Percentiles rank a stretch among this genome's conserved stretches.
Evolutionary conservation across 2,888 invertebrate genomes (phyloP).

Genomic region (Ormyrus labotus): DNA sequence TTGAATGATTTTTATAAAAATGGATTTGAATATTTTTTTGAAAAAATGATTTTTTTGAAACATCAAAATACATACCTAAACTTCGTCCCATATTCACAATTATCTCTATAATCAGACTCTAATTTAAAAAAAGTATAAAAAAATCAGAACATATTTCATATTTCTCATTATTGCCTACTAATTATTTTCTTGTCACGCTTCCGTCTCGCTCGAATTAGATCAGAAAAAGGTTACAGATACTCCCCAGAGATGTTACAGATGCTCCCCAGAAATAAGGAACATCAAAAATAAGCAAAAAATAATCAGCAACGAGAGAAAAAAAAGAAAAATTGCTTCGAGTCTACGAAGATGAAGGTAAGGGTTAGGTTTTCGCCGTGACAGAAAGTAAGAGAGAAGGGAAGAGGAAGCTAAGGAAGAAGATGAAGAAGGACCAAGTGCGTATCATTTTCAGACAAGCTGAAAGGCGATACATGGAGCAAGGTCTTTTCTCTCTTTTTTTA

Average conservation of each 20-base stretch:
- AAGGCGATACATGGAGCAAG: slow-evolving; percentile 64
- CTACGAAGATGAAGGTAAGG: background rate
- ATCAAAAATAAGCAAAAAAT: background rate
- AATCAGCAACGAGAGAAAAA: background rate
- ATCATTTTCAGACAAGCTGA: slow-evolving; percentile 69
- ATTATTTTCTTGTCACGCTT: background rate
- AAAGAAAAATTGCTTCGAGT: slow-evolving; percentile 5
- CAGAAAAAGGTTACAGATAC: background rate
- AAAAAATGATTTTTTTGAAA: too few species aligned
- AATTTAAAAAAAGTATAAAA: too few species aligned
- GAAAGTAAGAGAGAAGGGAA: slow-evolving; percentile 1
- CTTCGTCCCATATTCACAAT: too few species aligned
- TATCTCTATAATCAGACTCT: too few species aligned
- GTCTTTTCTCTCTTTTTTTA: background rate
- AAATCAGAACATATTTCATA: too few species aligned
- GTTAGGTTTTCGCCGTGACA: slow-evolving; percentile 3
- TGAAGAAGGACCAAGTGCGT: slow-evolving; percentile 60
- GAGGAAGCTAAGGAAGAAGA: background rate
- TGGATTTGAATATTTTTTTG: too few species aligned
- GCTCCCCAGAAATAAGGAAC: too few species aligned
- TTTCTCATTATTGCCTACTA: too few species aligned
- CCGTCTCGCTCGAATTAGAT: slow-evolving; percentile 14
- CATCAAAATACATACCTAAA: too few species aligned
- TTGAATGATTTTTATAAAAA: too few species aligned
- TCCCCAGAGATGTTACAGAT: background rate